Conservation (phyloP, 64 coral and sea anemone species). For the Orbicella faveolata region DNA sequence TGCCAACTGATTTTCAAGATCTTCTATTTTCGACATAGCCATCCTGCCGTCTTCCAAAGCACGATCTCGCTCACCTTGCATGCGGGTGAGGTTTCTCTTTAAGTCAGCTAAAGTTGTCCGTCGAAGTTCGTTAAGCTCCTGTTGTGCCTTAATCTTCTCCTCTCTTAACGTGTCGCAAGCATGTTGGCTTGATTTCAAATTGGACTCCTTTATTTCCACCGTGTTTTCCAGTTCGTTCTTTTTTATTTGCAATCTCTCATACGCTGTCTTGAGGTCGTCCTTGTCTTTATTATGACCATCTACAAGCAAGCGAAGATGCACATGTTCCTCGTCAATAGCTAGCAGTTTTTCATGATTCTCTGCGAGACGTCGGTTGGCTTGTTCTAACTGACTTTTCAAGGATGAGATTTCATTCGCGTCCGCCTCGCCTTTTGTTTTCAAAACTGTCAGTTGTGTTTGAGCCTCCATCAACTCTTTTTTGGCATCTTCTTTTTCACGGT, state of each 20-base stretch:
- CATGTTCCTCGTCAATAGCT: conserved; percentile 69
- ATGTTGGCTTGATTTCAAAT: conserved; percentile 25
- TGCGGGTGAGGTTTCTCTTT: conserved; percentile 57
- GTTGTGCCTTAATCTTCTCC: conserved; percentile 27
- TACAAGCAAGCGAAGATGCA: conserved; percentile 38
- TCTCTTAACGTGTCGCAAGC: conserved; percentile 3
- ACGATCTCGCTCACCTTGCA: conserved; percentile 72
- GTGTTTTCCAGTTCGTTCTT: conserved; percentile 7
- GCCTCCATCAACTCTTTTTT: conserved; percentile 74
- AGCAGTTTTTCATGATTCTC: conserved; percentile 79
- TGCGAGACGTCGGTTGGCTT: conserved; percentile 53
- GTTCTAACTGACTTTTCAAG: conserved; percentile 64
- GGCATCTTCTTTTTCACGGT: conserved; percentile 72
- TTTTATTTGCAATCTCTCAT: conserved; percentile 7
- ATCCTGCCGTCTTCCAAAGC: conserved; percentile 53
- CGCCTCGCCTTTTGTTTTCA: conserved; percentile 57
- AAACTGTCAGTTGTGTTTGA: conserved; percentile 51
- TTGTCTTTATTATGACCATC: conserved; percentile 42
- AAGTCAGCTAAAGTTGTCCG: conserved; percentile 37
- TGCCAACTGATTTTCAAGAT: conserved; percentile 56
- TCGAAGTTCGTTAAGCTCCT: conserved; percentile 28
- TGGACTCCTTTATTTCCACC: conserved; percentile 15
- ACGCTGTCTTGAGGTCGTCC: neutral
- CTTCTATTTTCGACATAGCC: conserved; percentile 57
- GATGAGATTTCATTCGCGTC: conserved; percentile 70